Conservation (phyloP, 2,888 invertebrate genomes). For the Diogma glabrata region DNA sequence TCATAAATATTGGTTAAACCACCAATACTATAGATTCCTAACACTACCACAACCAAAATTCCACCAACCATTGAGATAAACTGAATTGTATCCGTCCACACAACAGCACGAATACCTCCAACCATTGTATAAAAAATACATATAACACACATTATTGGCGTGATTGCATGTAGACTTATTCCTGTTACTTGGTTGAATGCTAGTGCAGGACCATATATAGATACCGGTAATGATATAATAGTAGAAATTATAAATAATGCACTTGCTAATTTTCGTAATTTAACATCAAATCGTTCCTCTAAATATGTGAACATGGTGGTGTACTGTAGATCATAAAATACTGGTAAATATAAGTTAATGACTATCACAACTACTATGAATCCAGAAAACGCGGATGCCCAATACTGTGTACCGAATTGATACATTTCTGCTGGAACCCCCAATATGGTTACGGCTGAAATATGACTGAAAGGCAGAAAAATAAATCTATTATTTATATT, state of each 20-base stretch:
- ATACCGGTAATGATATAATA: slow-evolving; percentile 29
- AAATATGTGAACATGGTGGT: slow-evolving; percentile 33
- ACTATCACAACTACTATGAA: slow-evolving; percentile 20
- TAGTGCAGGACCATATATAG: slow-evolving; percentile 37
- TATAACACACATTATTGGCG: neutral
- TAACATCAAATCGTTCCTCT: slow-evolving; percentile 28
- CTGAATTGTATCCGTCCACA: slow-evolving; percentile 35
- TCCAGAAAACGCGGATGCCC: neutral
- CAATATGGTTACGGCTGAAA: neutral
- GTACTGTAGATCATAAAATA: slow-evolving; percentile 39
- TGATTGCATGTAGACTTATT: neutral
- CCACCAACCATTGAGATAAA: slow-evolving; percentile 44
- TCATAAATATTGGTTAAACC: slow-evolving; percentile 46
- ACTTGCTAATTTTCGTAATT: slow-evolving; percentile 25
- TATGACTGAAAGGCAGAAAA: slow-evolving; percentile 1
- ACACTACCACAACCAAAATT: slow-evolving; percentile 41
- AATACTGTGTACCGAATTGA: neutral
- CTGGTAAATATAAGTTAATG: slow-evolving; percentile 34
- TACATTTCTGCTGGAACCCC: slow-evolving; percentile 7
- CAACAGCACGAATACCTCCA: neutral
- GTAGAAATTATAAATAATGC: slow-evolving; percentile 26
- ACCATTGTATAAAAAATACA: neutral
- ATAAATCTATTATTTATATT: no score
- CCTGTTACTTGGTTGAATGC: slow-evolving; percentile 1
- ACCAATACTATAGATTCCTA: slow-evolving; percentile 30